These are phyloP conservation scores for Plebejus melissa DNA, from an alignment of 2,888 invertebrate genomes.

Conservation along the genomic window DNA sequence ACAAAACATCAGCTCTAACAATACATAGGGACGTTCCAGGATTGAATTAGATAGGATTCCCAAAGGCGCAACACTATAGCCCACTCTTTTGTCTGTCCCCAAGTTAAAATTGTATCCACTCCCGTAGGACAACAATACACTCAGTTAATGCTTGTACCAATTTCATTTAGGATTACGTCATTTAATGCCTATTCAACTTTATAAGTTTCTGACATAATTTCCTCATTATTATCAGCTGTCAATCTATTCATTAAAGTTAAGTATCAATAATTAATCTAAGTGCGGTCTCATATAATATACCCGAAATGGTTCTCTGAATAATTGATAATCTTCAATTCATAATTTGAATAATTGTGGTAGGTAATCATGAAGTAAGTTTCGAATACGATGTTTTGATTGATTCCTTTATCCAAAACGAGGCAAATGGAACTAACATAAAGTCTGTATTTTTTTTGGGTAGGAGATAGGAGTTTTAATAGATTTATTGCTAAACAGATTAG, in stretches of 20 bases:
- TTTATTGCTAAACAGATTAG: neutral
- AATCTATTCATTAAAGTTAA: too few species aligned
- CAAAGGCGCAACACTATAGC: neutral
- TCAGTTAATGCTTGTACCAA: neutral
- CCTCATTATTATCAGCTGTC: too few species aligned
- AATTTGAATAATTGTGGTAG: too few species aligned
- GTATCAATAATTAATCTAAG: too few species aligned
- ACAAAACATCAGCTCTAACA: neutral
- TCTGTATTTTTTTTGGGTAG: neutral
- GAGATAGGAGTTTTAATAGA: neutral
- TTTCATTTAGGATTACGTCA: neutral
- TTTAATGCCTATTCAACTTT: too few species aligned
- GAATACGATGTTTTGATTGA: neutral
- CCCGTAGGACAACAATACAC: neutral
- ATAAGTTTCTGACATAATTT: too few species aligned
- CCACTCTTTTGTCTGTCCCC: slow-evolving; percentile 3
- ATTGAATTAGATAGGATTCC: slow-evolving; percentile 16
- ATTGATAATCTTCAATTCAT: too few species aligned
- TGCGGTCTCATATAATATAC: too few species aligned
- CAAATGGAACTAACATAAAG: neutral
- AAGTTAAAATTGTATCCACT: slow-evolving; percentile 9
- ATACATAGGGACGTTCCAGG: neutral
- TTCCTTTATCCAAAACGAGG: neutral
- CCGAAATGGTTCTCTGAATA: too few species aligned
- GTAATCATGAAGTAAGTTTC: too few species aligned